Evolutionary conservation across 1,140 invertebrate species (phyloP), one percentile per base, ranked within the genome.

Genomic region (Holcopasites calliopsidis): DNA sequence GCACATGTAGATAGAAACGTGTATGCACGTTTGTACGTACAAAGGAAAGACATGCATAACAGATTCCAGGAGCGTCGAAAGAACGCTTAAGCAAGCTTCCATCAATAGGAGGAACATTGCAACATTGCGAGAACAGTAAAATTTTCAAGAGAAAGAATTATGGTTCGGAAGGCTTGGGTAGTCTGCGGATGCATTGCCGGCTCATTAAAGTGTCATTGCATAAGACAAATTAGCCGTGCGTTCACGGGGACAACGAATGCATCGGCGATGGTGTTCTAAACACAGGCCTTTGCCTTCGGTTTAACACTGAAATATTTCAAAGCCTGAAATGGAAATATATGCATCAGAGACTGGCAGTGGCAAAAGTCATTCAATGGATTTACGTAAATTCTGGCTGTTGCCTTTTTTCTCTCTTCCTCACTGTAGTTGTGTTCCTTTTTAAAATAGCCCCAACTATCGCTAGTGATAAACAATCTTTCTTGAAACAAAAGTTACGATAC

Each of bases 161-260:
- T 23, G 5, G 28, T 69, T 33, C 7, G 5, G n/a, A 2, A 44
- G 4, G 13, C 7, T 33, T 33, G 23, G 31, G 21, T 3, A 8
- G 21, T 13, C 10, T 4, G 10, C 10, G n/a, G 8, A 26, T 10
- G 23, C 23, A 40, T 40, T 31, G 3, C 7, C 26, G 11, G 23
- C 40, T 44, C 35, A 28, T 60, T 76, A 52, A 58, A 38, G 38
- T 62, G 35, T 44, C 21, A 28, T 76, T 76, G 66, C 74, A 66
- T 71, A 76, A 76, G 74, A 71, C 42, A 61, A 61, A 76, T 76
- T 76, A 61, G 21, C 38, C 35, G 57, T 7, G 21, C 52, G 64
- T 76, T 76, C 38, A 7, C 8, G 16, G 28, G 6, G 26, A 74
- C 61, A 52, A 55, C 21, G 33, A 47, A 33, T 16, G 38, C 6